Evolutionary conservation across 2,797 vertebrate species (phyloP).

Genomic region (Antrozous pallidus): DNA sequence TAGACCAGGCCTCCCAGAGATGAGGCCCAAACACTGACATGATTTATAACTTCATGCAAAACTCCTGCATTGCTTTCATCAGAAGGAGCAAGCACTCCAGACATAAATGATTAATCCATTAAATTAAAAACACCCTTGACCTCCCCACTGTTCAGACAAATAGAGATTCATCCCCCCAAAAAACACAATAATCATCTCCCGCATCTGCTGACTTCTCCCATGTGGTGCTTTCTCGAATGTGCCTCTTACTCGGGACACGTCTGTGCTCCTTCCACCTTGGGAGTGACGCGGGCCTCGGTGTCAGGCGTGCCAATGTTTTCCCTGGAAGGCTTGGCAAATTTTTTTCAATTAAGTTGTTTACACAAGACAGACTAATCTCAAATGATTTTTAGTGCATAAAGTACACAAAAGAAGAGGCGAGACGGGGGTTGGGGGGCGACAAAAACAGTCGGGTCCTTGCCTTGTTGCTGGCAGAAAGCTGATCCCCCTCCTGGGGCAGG

Average conservation of each 20-base stretch:
- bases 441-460: neutral
- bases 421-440: neutral
- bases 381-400: neutral
- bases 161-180: slow-evolving; percentile 30
- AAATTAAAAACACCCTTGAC: slow-evolving; percentile 61
- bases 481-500: rapidly evolving
- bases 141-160: slow-evolving; percentile 49
- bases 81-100: slow-evolving; percentile 26
- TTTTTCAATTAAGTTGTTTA: neutral
- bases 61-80: neutral
- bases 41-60: slow-evolving; percentile 56
- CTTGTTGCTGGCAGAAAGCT: neutral
- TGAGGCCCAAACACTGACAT: neutral
- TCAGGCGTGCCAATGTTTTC: neutral
- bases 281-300: neutral
- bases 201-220: slow-evolving; percentile 32
- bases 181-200: slow-evolving; percentile 40
- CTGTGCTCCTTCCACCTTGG: neutral
- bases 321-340: neutral
- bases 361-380: neutral
- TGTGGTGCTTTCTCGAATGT: neutral
- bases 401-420: neutral
- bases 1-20: neutral
- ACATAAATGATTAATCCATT: slow-evolving; percentile 69
- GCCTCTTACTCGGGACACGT: neutral